Conservation (phyloP, 2,797 vertebrate genomes). For the Hydrophis major region DNA sequence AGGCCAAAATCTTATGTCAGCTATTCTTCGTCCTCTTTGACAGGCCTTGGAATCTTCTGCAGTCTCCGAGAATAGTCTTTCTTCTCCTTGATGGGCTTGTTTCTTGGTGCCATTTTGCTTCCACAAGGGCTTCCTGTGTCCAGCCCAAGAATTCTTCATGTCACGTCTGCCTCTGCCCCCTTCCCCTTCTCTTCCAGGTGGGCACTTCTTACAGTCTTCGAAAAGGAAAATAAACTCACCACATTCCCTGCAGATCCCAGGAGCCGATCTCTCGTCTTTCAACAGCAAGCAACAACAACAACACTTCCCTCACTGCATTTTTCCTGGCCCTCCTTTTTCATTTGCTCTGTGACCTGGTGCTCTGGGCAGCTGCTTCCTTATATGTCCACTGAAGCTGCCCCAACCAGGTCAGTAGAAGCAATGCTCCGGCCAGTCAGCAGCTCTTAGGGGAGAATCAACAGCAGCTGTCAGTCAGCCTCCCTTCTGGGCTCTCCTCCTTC, state of each 20-base stretch:
- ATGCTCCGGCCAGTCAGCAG: background rate
- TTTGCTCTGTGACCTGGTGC: background rate
- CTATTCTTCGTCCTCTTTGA: background rate
- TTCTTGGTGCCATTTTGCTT: background rate
- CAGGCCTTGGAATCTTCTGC: background rate
- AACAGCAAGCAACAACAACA: background rate
- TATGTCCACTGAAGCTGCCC: background rate
- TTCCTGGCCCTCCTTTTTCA: background rate
- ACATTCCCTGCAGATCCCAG: background rate
- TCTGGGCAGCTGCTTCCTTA: background rate
- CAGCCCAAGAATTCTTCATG: background rate
- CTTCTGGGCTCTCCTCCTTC: background rate
- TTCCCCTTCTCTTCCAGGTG: background rate
- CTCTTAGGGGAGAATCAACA: background rate
- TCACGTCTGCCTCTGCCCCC: background rate
- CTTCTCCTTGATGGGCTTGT: background rate
- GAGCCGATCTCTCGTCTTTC: background rate
- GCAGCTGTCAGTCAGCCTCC: background rate
- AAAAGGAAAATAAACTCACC: background rate
- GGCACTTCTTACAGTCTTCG: background rate
- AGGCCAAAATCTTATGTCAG: background rate
- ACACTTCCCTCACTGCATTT: background rate
- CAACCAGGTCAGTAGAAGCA: background rate
- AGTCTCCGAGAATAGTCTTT: background rate
- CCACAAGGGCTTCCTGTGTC: background rate